Percentiles rank a stretch among this genome's conserved stretches.
These are phyloP conservation scores for Trachymyrmex septentrionalis DNA, from an alignment of 1,140 invertebrate genomes.

Conservation along the genomic window DNA sequence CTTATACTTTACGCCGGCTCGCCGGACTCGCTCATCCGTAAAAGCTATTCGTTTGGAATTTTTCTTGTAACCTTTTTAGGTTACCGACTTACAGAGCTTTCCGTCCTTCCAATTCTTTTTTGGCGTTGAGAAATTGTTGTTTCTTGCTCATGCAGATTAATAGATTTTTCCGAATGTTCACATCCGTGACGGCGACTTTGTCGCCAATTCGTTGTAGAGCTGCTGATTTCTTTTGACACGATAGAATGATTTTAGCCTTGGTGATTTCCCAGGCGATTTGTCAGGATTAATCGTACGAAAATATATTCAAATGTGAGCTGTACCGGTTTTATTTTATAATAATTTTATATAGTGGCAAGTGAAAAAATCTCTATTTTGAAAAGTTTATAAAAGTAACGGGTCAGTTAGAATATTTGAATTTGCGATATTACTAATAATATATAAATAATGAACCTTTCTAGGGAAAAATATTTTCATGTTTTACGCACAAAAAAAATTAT, in stretches of 20 bases:
- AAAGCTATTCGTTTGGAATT: conserved; percentile 74
- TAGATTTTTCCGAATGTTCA: not conserved
- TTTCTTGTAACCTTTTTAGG: conserved; percentile 63
- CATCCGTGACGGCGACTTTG: conserved; percentile 54
- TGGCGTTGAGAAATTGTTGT: conserved; percentile 63
- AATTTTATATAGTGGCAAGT: not conserved
- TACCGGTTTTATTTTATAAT: not conserved
- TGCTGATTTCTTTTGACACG: conserved; percentile 23
- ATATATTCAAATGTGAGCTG: not conserved
- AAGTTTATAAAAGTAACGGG: not conserved
- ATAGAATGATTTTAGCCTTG: not conserved
- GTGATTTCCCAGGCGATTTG: not conserved
- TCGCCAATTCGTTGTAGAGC: conserved; percentile 18
- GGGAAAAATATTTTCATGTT: not conserved
- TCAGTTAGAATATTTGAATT: not conserved
- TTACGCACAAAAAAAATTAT: not conserved
- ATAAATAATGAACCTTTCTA: too few species aligned
- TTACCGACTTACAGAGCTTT: conserved; percentile 44
- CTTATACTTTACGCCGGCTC: conserved; percentile 48
- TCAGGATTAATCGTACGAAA: not conserved
- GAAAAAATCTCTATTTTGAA: not conserved
- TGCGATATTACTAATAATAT: not conserved
- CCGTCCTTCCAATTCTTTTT: not conserved
- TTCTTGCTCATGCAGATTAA: conserved; percentile 69
- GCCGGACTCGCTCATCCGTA: conserved; percentile 67